Evolutionary conservation across 2,113 vertebrate genomes (phyloP).

Genomic region (Oryzias melastigma): DNA sequence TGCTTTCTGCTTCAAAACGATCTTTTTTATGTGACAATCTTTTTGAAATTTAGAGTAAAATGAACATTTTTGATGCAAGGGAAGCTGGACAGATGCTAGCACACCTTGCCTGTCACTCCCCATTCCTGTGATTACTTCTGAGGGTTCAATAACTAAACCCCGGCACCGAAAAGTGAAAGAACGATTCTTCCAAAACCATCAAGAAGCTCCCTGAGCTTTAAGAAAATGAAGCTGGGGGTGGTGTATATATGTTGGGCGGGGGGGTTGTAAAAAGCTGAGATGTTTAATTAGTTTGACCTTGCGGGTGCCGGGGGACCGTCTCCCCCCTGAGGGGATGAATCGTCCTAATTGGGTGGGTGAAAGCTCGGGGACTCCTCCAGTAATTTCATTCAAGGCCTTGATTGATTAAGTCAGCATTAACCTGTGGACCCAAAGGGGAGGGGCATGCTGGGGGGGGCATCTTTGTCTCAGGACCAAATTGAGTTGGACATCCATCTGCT

Average conservation of each 20-base stretch:
- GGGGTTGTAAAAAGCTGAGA: conserved; percentile 10
- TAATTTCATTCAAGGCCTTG: conserved; percentile 44
- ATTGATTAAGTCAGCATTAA: conserved; percentile 58
- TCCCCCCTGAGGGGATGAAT: conserved; percentile 37
- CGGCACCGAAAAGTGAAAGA: too few species aligned
- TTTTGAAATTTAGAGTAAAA: too few species aligned
- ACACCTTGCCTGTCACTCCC: conserved; percentile 26
- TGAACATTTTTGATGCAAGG: too few species aligned
- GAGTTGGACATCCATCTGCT: conserved; percentile 24
- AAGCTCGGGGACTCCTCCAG: conserved; percentile 40
- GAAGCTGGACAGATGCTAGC: too few species aligned
- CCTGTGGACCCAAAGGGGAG: conserved; percentile 23
- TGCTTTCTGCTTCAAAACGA: too few species aligned
- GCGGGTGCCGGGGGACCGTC: conserved; percentile 25
- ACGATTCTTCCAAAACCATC: neutral
- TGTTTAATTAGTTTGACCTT: conserved; percentile 59
- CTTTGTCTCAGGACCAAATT: conserved; percentile 32
- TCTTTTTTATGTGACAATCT: too few species aligned
- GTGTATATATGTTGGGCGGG: neutral
- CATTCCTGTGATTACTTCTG: conserved; percentile 50
- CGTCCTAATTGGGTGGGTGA: conserved; percentile 67
- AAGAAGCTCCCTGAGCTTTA: conserved; percentile 16
- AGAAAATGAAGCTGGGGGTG: conserved; percentile 33
- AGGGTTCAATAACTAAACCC: neutral
- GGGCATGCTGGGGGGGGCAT: conserved; percentile 12